Evolutionary conservation across 2,797 vertebrate species (phyloP).

Genomic region (Catostomus latipinnis): DNA sequence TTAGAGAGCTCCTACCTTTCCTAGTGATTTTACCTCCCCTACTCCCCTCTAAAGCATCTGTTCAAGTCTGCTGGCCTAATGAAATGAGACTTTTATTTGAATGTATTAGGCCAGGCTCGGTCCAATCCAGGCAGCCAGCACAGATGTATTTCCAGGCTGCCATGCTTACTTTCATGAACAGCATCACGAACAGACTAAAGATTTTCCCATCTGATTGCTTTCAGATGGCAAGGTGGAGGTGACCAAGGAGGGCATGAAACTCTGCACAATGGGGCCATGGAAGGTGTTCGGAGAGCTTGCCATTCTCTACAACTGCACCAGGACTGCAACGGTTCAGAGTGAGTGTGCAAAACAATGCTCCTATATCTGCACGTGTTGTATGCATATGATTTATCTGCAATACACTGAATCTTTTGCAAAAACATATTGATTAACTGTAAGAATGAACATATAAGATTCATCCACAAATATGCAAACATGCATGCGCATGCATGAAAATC

Average conservation of each 20-base stretch:
- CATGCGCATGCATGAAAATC: background rate
- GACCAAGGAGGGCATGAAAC: constrained; percentile 91
- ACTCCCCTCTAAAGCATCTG: constrained; percentile 4
- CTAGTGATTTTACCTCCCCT: background rate
- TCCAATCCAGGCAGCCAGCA: constrained; percentile 1
- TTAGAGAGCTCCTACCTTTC: constrained; percentile 16
- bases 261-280: constrained; percentile 96
- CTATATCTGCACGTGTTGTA: no score
- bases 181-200: constrained; percentile 33
- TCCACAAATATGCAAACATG: background rate
- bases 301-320: constrained; percentile 96
- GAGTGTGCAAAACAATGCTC: constrained; percentile 68
- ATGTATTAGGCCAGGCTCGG: constrained; percentile 17
- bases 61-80: constrained; percentile 49
- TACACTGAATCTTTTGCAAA: no score
- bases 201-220: constrained; percentile 54
- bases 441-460: background rate
- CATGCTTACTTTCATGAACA: constrained; percentile 29
- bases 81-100: constrained; percentile 53
- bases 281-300: constrained; percentile 96
- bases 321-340: constrained; percentile 95
- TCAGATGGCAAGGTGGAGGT: constrained; percentile 94
- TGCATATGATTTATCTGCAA: no score
- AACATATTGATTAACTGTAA: no score
- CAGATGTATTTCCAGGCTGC: constrained; percentile 50